These are phyloP conservation scores for Furnarius figulus DNA, from an alignment of 2,113 vertebrate species.

Conservation along the genomic window DNA sequence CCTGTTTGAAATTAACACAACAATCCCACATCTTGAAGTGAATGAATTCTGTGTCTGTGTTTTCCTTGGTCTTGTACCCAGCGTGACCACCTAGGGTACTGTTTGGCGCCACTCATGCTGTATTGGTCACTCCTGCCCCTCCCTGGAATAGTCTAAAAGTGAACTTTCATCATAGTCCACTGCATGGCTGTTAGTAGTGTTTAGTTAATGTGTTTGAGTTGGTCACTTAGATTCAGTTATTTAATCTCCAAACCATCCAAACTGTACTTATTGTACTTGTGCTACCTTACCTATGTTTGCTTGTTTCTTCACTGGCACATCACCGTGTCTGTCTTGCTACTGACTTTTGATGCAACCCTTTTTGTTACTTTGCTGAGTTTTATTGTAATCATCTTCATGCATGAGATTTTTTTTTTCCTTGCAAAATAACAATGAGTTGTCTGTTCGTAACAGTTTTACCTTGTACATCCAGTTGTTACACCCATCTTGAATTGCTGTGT, in stretches of 20 bases:
- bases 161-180: background rate
- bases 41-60: background rate
- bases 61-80: background rate
- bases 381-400: background rate
- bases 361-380: background rate
- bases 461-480: background rate
- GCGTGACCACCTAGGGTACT: background rate
- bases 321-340: background rate
- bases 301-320: background rate
- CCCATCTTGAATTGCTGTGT: background rate
- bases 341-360: background rate
- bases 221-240: background rate
- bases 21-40: background rate
- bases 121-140: background rate
- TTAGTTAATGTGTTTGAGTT: background rate
- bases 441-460: background rate
- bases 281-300: background rate
- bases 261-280: background rate
- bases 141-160: background rate
- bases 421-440: background rate
- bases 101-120: background rate
- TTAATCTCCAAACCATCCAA: background rate
- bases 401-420: background rate
- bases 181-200: background rate
- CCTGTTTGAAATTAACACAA: background rate